Conservation (phyloP, 2,113 vertebrate genomes). For the Capra hircus region DNA sequence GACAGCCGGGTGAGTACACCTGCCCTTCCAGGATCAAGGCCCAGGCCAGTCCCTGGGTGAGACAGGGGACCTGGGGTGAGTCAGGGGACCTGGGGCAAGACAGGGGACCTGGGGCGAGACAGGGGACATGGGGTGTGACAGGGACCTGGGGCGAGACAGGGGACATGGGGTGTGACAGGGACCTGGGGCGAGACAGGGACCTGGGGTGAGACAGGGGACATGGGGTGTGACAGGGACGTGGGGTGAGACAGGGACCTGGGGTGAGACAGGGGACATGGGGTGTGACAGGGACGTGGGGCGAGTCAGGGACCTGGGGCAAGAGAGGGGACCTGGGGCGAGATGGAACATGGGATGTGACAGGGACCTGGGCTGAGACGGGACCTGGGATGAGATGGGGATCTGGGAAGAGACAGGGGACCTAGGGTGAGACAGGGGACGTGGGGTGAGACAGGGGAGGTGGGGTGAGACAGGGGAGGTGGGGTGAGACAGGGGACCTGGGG, state of each 20-base stretch:
- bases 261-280: accelerated
- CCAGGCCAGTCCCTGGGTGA: accelerated
- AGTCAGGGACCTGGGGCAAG: accelerated
- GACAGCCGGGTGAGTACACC: constrained; percentile 33
- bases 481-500: too few relatives aligned
- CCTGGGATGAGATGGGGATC: accelerated
- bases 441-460: too few relatives aligned
- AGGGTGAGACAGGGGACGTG: accelerated
- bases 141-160: accelerated
- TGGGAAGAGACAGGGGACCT: too few relatives aligned
- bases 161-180: too few relatives aligned
- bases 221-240: accelerated
- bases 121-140: accelerated
- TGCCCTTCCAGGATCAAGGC: background rate
- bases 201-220: accelerated
- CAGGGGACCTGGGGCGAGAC: background rate
- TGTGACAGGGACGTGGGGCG: too few relatives aligned
- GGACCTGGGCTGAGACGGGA: too few relatives aligned
- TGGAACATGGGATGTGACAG: too few relatives aligned
- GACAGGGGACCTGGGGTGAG: accelerated
- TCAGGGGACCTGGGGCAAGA: accelerated
- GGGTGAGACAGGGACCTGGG: background rate
- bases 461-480: accelerated
- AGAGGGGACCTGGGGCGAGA: too few relatives aligned
- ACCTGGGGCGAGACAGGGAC: too few relatives aligned